phyloP scores from a whole-genome alignment of 2,113 vertebrate species.

The Scalopus aquaticus region DNA sequence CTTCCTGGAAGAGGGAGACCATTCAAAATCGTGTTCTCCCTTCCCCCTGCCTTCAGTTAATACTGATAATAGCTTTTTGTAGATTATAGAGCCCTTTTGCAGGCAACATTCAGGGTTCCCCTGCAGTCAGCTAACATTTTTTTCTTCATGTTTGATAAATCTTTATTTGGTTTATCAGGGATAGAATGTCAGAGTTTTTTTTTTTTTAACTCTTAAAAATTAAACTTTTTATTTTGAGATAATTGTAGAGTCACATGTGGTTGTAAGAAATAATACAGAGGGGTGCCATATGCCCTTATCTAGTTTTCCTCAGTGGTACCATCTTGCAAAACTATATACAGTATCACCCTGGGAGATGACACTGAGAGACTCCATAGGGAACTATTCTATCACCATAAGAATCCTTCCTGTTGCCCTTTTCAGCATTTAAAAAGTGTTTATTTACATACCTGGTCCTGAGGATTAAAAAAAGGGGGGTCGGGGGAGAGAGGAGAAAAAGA shows the following conservation, averaged over 20 bases:
- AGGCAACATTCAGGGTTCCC: neutral
- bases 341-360: neutral
- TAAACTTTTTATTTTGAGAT: neutral
- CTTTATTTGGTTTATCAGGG: neutral
- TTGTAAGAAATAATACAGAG: neutral
- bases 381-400: neutral
- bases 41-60: neutral
- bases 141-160: neutral
- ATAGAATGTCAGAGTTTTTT: neutral
- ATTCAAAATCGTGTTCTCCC: neutral
- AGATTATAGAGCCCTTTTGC: neutral
- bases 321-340: neutral
- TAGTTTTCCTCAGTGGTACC: neutral
- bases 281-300: neutral
- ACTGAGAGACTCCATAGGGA: no score
- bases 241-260: neutral
- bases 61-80: neutral
- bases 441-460: neutral
- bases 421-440: neutral
- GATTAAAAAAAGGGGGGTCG: neutral
- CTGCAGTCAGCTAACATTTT: neutral
- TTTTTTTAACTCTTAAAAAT: neutral
- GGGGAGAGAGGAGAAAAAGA: no score
- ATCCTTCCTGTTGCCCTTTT: neutral
- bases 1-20: conserved; percentile 35